These are phyloP conservation scores for Oreochromis tanganicae DNA, from an alignment of 2,113 vertebrate species.

Conservation along the genomic window DNA sequence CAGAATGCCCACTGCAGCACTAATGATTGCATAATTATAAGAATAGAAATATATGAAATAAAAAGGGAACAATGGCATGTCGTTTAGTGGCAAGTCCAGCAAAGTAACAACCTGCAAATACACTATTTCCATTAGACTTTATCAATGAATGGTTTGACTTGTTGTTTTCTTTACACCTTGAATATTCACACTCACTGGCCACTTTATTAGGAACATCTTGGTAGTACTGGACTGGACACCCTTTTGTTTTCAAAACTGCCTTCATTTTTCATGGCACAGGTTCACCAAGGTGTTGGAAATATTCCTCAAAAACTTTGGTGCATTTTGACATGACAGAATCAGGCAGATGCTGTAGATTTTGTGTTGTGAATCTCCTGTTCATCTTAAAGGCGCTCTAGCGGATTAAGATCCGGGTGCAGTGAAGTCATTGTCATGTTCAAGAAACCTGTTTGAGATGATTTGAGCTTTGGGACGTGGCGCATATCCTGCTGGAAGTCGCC, in stretches of 20 bases:
- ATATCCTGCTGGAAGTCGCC: too few species aligned
- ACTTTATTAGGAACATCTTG: background rate
- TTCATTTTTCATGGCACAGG: rapidly evolving
- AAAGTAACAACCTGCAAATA: background rate
- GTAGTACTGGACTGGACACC: background rate
- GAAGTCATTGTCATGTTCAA: too few species aligned
- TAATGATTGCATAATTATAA: background rate
- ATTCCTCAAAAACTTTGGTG: too few species aligned
- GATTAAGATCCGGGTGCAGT: too few species aligned
- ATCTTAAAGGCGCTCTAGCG: too few species aligned
- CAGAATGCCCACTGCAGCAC: background rate
- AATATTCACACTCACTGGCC: background rate
- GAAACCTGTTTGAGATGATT: too few species aligned
- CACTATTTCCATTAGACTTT: background rate
- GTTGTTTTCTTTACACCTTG: background rate
- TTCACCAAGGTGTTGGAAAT: background rate
- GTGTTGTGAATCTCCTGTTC: too few species aligned
- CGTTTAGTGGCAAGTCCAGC: background rate
- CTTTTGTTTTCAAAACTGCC: background rate
- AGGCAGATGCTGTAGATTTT: too few species aligned
- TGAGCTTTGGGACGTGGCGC: too few species aligned
- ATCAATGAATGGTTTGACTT: background rate
- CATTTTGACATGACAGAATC: too few species aligned
- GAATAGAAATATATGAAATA: background rate
- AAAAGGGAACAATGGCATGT: background rate